Percentiles rank a stretch among this genome's conserved stretches.
Conservation (phyloP, 2,113 vertebrate species). For the Labeo rohita region DNA sequence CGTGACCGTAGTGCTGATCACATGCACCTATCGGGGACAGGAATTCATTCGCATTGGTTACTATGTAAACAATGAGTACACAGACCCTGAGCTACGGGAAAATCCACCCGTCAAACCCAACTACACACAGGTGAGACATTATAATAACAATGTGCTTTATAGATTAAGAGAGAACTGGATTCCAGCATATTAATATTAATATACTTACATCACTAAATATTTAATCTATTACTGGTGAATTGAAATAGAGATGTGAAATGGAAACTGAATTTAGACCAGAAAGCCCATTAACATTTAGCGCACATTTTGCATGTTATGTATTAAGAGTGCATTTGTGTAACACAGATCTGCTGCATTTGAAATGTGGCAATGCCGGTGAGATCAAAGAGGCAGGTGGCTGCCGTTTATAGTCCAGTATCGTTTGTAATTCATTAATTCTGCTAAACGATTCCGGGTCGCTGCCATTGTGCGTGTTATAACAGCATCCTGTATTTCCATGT, state of each 20-base stretch:
- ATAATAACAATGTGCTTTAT: background rate
- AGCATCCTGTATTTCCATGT: background rate
- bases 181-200: too few relatives aligned
- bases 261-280: background rate
- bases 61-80: slow-evolving; percentile 94
- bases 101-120: slow-evolving; percentile 88
- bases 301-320: background rate
- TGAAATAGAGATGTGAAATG: background rate
- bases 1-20: slow-evolving; percentile 91
- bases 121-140: slow-evolving; percentile 83
- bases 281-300: background rate
- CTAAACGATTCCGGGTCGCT: background rate
- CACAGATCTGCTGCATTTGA: background rate
- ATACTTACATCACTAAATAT: too few relatives aligned
- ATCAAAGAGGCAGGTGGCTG: slow-evolving; percentile 33
- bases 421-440: slow-evolving; percentile 24
- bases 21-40: slow-evolving; percentile 89
- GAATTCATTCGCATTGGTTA: slow-evolving; percentile 94
- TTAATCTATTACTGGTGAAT: background rate
- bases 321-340: background rate
- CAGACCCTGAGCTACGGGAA: slow-evolving; percentile 85
- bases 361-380: background rate
- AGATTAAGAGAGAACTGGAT: too few relatives aligned
- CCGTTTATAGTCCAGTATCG: background rate
- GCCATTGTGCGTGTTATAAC: background rate